A percentile compares a stretch with the other conserved stretches of the same genome.
Evolutionary conservation across 1,140 invertebrate genomes (phyloP).

Genomic region (Chelonus insularis): DNA sequence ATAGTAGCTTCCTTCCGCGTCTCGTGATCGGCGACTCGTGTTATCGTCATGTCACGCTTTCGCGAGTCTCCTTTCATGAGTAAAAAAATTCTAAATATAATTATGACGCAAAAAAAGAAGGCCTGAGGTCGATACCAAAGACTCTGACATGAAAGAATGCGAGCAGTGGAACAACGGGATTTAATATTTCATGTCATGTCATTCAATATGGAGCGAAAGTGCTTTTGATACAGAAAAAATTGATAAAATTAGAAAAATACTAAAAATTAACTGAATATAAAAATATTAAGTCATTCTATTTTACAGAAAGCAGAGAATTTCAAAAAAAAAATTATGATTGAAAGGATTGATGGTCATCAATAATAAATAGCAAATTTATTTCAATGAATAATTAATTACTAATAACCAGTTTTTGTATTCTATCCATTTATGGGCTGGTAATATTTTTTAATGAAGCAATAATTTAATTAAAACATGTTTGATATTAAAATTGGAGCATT

Average conservation of each 20-base stretch:
- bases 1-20: constrained; percentile 9
- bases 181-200: constrained; percentile 26
- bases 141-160: constrained; percentile 28
- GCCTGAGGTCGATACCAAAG: not conserved
- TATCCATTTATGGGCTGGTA: no score
- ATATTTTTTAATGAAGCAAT: no score
- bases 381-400: no score
- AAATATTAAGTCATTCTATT: no score
- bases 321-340: no score
- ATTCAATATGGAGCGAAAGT: constrained; percentile 40
- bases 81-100: constrained; percentile 5
- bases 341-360: no score
- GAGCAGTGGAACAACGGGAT: constrained; percentile 32
- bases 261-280: no score
- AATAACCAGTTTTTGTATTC: no score
- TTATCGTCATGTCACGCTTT: constrained; percentile 16
- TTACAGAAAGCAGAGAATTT: no score
- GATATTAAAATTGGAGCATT: no score
- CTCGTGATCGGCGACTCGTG: not conserved
- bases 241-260: not conserved
- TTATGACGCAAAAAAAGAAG: constrained; percentile 2
- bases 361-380: no score
- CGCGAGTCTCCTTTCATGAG: not conserved
- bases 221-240: not conserved
- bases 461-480: no score